Conservation (phyloP, 2,797 vertebrate species). For the Fringilla coelebs region DNA sequence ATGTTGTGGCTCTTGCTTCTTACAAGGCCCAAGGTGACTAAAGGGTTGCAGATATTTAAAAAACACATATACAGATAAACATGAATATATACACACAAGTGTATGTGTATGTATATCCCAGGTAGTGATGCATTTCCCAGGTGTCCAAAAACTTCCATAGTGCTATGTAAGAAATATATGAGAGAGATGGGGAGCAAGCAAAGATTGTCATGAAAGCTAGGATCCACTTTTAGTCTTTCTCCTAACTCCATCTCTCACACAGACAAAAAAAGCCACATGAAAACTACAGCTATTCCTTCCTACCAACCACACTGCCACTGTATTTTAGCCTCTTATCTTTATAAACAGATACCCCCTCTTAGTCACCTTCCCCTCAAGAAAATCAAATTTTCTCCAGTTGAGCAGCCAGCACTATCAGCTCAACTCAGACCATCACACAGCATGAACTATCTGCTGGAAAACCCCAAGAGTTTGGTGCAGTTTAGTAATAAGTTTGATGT, state of each 20-base stretch:
- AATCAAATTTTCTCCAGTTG: not conserved
- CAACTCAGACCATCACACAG: not conserved
- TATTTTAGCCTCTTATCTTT: slow-evolving; percentile 33
- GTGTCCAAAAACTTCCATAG: not conserved
- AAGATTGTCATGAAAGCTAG: not conserved
- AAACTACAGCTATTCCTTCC: not conserved
- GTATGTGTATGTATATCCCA: not conserved
- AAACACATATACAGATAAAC: not conserved
- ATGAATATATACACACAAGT: rapidly evolving
- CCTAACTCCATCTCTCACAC: not conserved
- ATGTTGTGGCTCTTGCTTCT: not conserved
- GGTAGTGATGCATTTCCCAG: not conserved
- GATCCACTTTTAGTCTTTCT: not conserved
- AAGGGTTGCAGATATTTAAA: not conserved
- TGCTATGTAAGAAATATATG: not conserved
- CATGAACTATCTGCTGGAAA: not conserved
- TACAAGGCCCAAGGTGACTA: not conserved
- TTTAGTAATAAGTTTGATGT: not conserved
- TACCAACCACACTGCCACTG: not conserved
- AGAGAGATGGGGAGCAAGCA: not conserved
- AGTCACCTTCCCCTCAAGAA: not conserved
- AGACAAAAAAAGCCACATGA: not conserved
- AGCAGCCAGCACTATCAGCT: not conserved
- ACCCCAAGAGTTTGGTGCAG: not conserved
- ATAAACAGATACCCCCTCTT: not conserved